Conservation (phyloP, 2,113 vertebrate species). For the Grammomys dolichurus region DNA sequence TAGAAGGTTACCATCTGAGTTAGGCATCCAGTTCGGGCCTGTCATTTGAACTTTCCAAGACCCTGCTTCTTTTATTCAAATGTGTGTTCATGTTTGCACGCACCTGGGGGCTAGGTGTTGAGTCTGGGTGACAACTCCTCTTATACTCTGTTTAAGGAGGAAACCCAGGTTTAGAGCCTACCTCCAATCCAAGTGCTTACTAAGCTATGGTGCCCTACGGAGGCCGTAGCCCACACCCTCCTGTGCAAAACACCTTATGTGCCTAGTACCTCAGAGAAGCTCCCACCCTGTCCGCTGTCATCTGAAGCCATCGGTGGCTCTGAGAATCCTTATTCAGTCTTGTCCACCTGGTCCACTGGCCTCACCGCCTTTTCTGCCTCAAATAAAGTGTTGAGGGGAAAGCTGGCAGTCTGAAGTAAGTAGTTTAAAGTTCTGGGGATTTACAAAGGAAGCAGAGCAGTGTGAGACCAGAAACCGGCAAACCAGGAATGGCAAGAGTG, state of each 20-base stretch:
- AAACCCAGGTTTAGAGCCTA: background rate
- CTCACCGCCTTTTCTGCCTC: background rate
- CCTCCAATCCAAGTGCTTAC: background rate
- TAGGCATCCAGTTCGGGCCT: background rate
- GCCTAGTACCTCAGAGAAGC: background rate
- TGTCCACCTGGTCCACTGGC: background rate
- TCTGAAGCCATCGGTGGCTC: background rate
- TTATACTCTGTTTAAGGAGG: background rate
- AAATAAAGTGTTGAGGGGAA: background rate
- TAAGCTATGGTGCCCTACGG: background rate
- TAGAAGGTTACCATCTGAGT: background rate
- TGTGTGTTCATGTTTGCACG: background rate
- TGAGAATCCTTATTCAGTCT: background rate
- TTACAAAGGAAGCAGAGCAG: background rate
- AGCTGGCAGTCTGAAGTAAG: background rate
- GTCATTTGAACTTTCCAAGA: background rate
- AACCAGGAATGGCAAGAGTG: background rate
- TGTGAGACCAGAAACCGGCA: background rate
- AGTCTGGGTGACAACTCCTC: background rate
- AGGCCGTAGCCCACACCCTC: too few species aligned
- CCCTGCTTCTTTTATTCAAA: background rate
- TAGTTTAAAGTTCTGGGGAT: background rate
- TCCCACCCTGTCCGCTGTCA: background rate
- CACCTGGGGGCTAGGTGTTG: background rate
- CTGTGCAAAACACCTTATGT: accelerated